Evolutionary conservation across 2,113 vertebrate genomes (phyloP).

Genomic region (Abramis brama): DNA sequence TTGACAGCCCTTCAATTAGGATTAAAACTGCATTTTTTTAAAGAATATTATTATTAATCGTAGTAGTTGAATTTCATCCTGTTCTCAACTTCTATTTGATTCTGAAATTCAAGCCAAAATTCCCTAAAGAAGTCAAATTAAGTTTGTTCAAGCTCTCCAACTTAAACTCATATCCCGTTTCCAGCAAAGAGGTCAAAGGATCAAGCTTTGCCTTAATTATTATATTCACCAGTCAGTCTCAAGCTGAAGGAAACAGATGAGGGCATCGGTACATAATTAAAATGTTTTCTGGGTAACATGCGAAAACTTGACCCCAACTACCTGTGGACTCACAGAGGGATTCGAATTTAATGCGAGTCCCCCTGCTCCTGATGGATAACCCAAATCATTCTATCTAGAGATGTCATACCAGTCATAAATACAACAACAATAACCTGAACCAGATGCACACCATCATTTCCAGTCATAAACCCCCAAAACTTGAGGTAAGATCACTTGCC

Average conservation of each 20-base stretch:
- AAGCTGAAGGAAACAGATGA: background rate
- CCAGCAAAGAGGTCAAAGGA: constrained; percentile 14
- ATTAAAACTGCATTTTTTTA: background rate
- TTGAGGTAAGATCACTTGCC: constrained; percentile 4
- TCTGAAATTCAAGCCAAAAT: background rate
- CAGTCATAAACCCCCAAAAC: constrained; percentile 20
- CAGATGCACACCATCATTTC: constrained; percentile 50
- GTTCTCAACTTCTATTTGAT: too few species aligned
- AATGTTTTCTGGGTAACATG: background rate
- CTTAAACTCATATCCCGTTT: background rate
- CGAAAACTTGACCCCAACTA: background rate
- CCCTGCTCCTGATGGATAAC: constrained; percentile 47
- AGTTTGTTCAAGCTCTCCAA: background rate
- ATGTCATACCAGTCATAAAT: constrained; percentile 50
- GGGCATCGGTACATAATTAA: background rate
- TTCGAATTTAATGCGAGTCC: background rate
- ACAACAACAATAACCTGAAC: constrained; percentile 58
- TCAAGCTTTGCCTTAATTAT: background rate
- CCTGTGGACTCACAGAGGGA: constrained; percentile 43
- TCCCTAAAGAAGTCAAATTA: background rate
- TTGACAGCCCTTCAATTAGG: background rate
- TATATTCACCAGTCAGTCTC: constrained; percentile 15
- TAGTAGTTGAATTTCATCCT: too few species aligned
- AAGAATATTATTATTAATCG: too few species aligned
- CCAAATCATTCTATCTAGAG: constrained; percentile 33